Base-by-base conservation (phyloP, 2,113 vertebrate genomes). In the Neomonachus schauinslandi region DNA sequence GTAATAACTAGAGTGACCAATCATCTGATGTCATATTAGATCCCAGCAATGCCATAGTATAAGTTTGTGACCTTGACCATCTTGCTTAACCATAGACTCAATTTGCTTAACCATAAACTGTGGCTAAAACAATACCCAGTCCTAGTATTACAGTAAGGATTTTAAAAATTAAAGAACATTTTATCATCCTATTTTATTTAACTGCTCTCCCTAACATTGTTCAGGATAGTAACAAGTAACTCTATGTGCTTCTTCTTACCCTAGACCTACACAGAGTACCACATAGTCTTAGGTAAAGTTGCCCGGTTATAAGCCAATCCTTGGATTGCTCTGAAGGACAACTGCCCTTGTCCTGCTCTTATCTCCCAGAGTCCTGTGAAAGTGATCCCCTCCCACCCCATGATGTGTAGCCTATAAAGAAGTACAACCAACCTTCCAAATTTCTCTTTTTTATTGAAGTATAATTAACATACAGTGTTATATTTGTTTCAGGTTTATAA, bases 21-120 rank as follows among this genome's bases (percentile, higher is more conserved):
- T 42, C 42, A 55, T 63, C 36, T 71, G 71, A n/a, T 39, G 31
- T 36, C 67, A 31, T 14, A 71, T 19, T 72, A 65, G 55, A 49
- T 33, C 63, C 36, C 7, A 2, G 3, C 22, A 11, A 31, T 10
- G 24, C 4, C 5, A 4, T 3, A 12, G 42, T 36, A 0, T 46
- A 55, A 46, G 39, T n/a, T 39, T 22, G 4, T 31, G 21, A 36
- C 4, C 15, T 89, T 65, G 42, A 24, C 18, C 61, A 59, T 28
- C 24, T 8, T 36, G 31, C 11, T 59, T 31, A 59, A 16, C 39
- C 49, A 65, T 5, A 59, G 69, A 24, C 8, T 19, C 39, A 26
- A 93, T 49, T 74, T 77, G 33, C 51, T 76, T 42, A 69, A 55
- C 33, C 5, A 33, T 36, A 7, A 77, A 36, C 13, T 39, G 26